Conservation (phyloP, 2,888 invertebrate species). For the Sceliomorpha sp. region DNA sequence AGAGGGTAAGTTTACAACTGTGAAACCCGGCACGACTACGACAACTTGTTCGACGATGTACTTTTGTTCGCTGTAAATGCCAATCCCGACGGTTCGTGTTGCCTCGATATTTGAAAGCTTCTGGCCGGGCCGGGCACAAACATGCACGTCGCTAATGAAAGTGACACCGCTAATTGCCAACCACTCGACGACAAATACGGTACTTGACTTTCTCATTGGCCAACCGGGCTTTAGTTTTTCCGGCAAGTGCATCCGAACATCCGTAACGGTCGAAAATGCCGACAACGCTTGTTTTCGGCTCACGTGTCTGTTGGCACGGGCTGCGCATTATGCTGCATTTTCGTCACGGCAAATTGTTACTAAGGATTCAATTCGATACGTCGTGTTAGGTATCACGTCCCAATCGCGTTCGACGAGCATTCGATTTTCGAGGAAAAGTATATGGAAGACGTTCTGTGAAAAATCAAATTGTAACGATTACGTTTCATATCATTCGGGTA, state of each 20-base stretch:
- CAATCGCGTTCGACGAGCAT: too few species aligned
- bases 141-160: constrained; percentile 50
- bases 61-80: constrained; percentile 14
- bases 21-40: too few species aligned
- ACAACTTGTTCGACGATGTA: too few species aligned
- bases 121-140: constrained; percentile 21
- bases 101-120: constrained; percentile 25
- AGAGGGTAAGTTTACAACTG: too few species aligned
- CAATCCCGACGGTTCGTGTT: constrained; percentile 31
- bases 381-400: too few species aligned
- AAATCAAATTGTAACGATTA: too few species aligned
- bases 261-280: constrained; percentile 26
- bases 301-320: constrained; percentile 31
- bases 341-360: constrained; percentile 32
- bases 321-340: constrained; percentile 39
- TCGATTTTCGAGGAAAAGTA: too few species aligned
- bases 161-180: constrained; percentile 59
- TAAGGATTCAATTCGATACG: constrained; percentile 40
- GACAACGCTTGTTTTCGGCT: constrained; percentile 37
- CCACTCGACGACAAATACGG: constrained; percentile 41
- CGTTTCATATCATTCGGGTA: too few species aligned
- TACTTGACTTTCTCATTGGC: constrained; percentile 49
- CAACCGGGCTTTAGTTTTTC: constrained; percentile 32
- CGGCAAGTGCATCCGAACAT: constrained; percentile 43
- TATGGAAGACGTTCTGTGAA: too few species aligned